Base-by-base conservation (phyloP, 2,888 invertebrate species). In the Aphrophora alni region DNA sequence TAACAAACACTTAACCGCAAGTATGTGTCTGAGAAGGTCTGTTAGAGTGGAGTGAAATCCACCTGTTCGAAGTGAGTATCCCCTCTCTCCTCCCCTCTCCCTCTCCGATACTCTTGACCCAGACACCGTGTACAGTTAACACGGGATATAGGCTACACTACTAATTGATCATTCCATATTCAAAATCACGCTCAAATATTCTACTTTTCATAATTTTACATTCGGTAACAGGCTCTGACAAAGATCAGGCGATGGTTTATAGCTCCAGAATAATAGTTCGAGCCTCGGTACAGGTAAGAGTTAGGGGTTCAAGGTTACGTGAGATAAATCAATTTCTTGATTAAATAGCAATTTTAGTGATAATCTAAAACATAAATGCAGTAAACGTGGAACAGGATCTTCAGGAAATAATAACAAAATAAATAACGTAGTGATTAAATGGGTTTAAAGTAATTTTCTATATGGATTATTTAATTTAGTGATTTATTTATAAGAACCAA, bases 151-250 rank as follows among this genome's bases (percentile, higher is more conserved):
- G 59, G 59, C 59, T 59, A 59, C 59, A 59, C 59, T 59, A 21
- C 59, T 59, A 59, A 59, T 59, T 59, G 59, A 59, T 59, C 59
- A 59, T 59, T 59, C 59, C 59, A 59, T 59, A 59, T 59, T 59
- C 59, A 59, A 59, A 59, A 59, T 59, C 59, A 59, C 59, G 59
- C 59, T 59, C 59, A 59, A 59, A 59, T 59, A 59, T 59, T 59
- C 59, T 21, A 21, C 44, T 44, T 44, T 44, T 44, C 44, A 14
- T 44, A 14, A 44, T 44, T 44, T 14, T 14, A 44, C 44, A 44
- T 44, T 44, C 44, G 44, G 44, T 44, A 44, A 44, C 59, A 59
- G 4, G 12, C 12, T 59, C 21, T 21, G 59, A 21, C 59, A 14
- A 33, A 59, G 44, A 44, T 44, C 44, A 44, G 1, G 44, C 44